Percentiles rank a stretch among this genome's conserved stretches.
Conservation (phyloP, 2,113 vertebrate species). For the Physeter macrocephalus region DNA sequence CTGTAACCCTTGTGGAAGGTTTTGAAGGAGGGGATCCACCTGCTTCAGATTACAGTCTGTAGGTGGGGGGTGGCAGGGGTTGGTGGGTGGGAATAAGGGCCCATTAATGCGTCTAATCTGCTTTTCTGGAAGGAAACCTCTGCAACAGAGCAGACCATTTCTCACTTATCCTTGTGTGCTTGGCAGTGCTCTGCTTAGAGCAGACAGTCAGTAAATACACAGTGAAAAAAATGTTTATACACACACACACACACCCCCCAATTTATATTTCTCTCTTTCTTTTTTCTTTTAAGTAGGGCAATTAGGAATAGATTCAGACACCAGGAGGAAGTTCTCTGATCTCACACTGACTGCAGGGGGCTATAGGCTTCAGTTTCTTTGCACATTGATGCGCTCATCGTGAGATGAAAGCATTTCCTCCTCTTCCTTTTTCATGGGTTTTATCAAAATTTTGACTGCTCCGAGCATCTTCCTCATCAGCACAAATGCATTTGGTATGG, state of each 20-base stretch:
- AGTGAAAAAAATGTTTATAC: not conserved
- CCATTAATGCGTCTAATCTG: rapidly evolving
- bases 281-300: not conserved
- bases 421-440: not conserved
- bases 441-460: not conserved
- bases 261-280: not conserved
- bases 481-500: not conserved
- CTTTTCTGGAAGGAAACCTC: not conserved
- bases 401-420: not conserved
- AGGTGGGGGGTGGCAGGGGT: not conserved
- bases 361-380: not conserved
- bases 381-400: not conserved
- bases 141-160: not conserved
- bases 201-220: not conserved
- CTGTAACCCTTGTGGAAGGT: no score
- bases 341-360: not conserved
- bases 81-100: not conserved
- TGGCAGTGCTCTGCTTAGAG: not conserved
- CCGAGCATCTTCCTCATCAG: not conserved
- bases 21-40: not conserved
- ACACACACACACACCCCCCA: not conserved
- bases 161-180: not conserved
- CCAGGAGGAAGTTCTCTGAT: not conserved
- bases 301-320: not conserved
- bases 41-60: not conserved